Evolutionary conservation across 2,888 invertebrate species (phyloP).

Genomic region (Eumacrocentrus americanus): DNA sequence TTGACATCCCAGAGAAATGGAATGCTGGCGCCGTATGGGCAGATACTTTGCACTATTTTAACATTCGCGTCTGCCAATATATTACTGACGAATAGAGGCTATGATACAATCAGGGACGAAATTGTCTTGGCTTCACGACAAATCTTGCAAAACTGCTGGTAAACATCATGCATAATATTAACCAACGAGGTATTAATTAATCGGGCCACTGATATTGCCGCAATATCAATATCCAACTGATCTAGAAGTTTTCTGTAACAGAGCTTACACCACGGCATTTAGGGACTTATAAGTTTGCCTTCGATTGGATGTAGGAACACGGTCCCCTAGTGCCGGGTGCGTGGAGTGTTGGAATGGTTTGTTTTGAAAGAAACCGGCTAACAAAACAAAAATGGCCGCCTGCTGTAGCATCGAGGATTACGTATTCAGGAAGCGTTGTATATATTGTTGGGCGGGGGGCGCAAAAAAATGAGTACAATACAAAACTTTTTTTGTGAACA

Average conservation of each 20-base stretch:
- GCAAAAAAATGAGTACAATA: neutral
- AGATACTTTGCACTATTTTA: too few species aligned
- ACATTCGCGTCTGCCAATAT: neutral
- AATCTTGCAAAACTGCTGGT: neutral
- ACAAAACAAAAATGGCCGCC: neutral
- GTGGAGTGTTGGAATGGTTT: too few species aligned
- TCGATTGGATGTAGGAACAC: too few species aligned
- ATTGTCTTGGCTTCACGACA: conserved; percentile 3
- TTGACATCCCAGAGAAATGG: neutral
- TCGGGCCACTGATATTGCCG: too few species aligned
- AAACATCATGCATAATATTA: neutral
- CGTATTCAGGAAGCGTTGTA: neutral
- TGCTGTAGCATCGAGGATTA: neutral
- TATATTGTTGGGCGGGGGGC: neutral
- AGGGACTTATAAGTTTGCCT: too few species aligned
- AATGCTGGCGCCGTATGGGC: too few species aligned
- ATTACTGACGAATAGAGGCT: neutral
- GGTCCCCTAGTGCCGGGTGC: too few species aligned
- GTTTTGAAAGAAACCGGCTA: neutral
- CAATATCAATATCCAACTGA: too few species aligned
- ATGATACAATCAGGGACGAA: neutral
- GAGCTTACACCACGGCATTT: too few species aligned
- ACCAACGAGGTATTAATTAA: neutral
- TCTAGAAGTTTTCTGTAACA: too few species aligned
- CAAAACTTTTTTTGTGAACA: neutral